Conservation (phyloP, 2,797 vertebrate species). For the Sebastes vulpes region DNA sequence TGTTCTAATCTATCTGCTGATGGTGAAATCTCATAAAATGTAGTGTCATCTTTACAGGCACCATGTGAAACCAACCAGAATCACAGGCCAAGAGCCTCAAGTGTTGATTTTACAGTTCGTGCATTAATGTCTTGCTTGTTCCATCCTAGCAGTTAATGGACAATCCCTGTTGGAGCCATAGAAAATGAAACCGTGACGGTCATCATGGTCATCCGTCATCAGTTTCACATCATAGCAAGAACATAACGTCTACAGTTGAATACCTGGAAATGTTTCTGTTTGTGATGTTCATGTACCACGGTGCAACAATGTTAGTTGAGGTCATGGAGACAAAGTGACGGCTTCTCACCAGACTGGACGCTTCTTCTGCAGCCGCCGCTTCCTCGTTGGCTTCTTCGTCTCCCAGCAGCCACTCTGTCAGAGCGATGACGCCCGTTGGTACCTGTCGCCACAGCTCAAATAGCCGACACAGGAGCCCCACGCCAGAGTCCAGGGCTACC, state of each 20-base stretch:
- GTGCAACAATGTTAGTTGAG: background rate
- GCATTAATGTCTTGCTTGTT: background rate
- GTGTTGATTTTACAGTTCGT: background rate
- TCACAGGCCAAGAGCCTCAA: background rate
- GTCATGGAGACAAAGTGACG: background rate
- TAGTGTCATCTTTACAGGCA: background rate
- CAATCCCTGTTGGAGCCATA: background rate
- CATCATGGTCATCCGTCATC: background rate
- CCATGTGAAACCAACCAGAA: background rate
- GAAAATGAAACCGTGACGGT: background rate
- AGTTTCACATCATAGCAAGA: background rate
- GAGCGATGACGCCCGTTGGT: constrained; percentile 72
- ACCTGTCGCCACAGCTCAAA: constrained; percentile 87
- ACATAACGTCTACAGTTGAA: background rate
- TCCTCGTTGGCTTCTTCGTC: constrained; percentile 56
- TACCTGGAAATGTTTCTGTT: background rate
- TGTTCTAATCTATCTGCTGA: no score
- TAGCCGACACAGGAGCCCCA: constrained; percentile 88
- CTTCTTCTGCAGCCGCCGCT: constrained; percentile 41
- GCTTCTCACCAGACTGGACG: constrained; percentile 70
- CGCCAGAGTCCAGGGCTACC: constrained; percentile 87
- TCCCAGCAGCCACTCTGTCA: constrained; percentile 92
- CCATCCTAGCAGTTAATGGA: background rate
- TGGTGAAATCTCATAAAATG: no score
- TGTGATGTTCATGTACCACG: constrained; percentile 1